Base-by-base conservation (phyloP, 2,888 invertebrate species). In the Odontomyia ornata region DNA sequence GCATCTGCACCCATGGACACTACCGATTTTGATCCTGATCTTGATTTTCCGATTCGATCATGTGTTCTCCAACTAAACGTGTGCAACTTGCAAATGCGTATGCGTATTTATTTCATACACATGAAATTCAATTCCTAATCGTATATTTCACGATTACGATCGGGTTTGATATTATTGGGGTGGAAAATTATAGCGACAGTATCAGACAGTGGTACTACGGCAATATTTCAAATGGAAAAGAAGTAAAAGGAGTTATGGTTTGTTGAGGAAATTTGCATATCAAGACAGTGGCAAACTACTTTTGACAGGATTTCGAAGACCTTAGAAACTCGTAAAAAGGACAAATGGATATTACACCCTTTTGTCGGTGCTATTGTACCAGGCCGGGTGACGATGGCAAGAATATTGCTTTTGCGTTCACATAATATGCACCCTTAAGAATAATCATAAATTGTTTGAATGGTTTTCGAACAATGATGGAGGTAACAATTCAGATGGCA, bases 101-200 rank as follows among this genome's bases (percentile, higher is more conserved):
- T 56, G 28, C 56, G 23, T 23, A 21, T 60, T 60, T 15, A 11
- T 72, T 4, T 36, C 27, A 25, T 27, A 13, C 28, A 52, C 27
- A 73, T 57, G 73, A 73, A 73, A 73, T 73, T 73, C 73, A 57
- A 73, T 73, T 73, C 73, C 57, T 23, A 57, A 73, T 73, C 73
- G 73, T 43, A 73, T 73, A 73, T 57, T 73, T 73, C 57, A 73
- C 36, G 73, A 73, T 60, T 57, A 57, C 73, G 73, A 73, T 73
- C 73, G 57, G 72, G 72, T 72, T 72, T 52, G 36, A 56, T 56
- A 36, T 21, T 30, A 28, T 57, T 36, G 73, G 73, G 73, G 57
- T 73, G 73, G 57, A 73, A 73, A 57, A 73, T 47, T 25, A 9
- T 57, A 23, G 57, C 25, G 47, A 73, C 46, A 47, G 46, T 46